A percentile compares a stretch with the other conserved stretches of the same genome.
These are phyloP conservation scores for Trissolcus brochymenae DNA, from an alignment of 2,888 invertebrate species.

Conservation along the genomic window DNA sequence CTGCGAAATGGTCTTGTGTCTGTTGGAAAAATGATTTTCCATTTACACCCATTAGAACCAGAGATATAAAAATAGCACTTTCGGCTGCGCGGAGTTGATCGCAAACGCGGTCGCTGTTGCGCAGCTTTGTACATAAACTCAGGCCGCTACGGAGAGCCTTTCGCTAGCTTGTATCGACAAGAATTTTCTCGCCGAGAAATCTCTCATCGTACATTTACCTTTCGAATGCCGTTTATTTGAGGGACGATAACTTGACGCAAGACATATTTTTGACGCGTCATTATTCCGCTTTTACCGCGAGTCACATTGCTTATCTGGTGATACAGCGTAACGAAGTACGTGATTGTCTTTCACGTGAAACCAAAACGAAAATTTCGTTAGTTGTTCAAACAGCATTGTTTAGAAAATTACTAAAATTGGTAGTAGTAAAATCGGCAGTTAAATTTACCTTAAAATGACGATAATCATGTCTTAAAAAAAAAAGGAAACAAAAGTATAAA, in stretches of 20 bases:
- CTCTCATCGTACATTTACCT: conserved; percentile 45
- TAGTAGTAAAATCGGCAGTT: too few relatives aligned
- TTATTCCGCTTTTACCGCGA: conserved; percentile 22
- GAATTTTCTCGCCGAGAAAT: conserved; percentile 47
- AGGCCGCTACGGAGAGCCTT: conserved; percentile 70
- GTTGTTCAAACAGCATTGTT: background rate
- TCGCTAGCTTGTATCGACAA: conserved; percentile 60
- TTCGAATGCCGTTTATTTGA: conserved; percentile 52
- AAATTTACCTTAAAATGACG: too few relatives aligned
- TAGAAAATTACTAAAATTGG: too few relatives aligned
- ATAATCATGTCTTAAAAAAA: too few relatives aligned
- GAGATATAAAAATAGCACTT: conserved; percentile 65
- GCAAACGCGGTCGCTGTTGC: conserved; percentile 60
- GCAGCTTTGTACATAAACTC: conserved; percentile 76
- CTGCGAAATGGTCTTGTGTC: conserved; percentile 69
- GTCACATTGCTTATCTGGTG: conserved; percentile 7
- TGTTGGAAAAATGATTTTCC: conserved; percentile 55
- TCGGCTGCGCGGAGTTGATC: conserved; percentile 64
- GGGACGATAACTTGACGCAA: conserved; percentile 38
- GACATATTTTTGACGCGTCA: conserved; percentile 32
- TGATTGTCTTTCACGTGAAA: background rate
- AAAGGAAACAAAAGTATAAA: background rate
- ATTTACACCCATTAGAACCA: conserved; percentile 44
- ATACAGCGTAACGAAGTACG: background rate
- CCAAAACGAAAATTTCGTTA: background rate